These are phyloP conservation scores for Masnerella sp. DNA, from an alignment of 2,888 invertebrate genomes.

Conservation along the genomic window DNA sequence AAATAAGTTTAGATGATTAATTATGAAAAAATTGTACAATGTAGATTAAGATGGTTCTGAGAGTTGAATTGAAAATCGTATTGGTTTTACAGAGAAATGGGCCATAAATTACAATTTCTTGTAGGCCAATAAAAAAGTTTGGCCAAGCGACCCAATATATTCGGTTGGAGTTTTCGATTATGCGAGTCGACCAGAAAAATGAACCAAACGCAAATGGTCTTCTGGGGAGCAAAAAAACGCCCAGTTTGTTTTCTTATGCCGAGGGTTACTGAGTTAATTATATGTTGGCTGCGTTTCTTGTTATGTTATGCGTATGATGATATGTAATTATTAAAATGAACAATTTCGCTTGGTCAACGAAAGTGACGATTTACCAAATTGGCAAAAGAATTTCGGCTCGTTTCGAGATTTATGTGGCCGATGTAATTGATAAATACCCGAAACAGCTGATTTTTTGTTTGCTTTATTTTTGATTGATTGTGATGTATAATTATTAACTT, in stretches of 20 bases:
- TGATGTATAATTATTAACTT: no score
- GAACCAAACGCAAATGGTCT: slow-evolving; percentile 13
- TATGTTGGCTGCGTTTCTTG: slow-evolving; percentile 15
- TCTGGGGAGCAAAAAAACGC: slow-evolving; percentile 17
- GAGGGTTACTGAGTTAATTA: slow-evolving; percentile 16
- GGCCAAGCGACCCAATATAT: slow-evolving; percentile 1
- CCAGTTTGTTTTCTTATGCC: slow-evolving; percentile 16
- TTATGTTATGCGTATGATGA: slow-evolving; percentile 13
- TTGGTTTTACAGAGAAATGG: no score
- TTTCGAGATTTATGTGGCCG: background rate
- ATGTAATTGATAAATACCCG: slow-evolving; percentile 4
- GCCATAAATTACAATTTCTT: no score
- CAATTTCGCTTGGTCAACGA: slow-evolving; percentile 17
- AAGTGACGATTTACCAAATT: slow-evolving; percentile 27
- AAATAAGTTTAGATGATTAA: no score
- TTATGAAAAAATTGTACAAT: slow-evolving; percentile 13
- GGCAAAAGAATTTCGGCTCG: background rate
- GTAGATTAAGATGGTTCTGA: slow-evolving; percentile 6
- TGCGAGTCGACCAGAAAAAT: slow-evolving; percentile 15
- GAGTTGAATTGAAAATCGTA: no score
- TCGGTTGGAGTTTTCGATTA: slow-evolving; percentile 6
- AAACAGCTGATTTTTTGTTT: background rate
- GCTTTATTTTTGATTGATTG: background rate
- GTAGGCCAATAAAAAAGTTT: slow-evolving; percentile 9
- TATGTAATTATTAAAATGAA: slow-evolving; percentile 28